Conservation (phyloP, 2,888 invertebrate genomes). For the Helobdella robusta region DNA sequence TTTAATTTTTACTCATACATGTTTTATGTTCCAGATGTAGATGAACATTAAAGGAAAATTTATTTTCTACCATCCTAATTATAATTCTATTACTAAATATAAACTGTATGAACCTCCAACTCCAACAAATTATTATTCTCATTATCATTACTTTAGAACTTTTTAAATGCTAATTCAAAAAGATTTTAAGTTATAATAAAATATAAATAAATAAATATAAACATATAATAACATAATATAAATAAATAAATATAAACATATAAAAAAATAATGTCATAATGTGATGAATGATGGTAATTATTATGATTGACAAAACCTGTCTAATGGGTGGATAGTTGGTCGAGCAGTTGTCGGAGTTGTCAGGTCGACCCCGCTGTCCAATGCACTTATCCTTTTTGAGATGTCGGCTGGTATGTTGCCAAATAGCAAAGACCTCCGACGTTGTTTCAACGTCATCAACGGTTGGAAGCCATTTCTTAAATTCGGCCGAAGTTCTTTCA, state of each 20-base stretch:
- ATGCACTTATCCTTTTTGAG: not conserved
- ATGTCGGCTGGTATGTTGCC: conserved; percentile 11
- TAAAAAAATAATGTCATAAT: not conserved
- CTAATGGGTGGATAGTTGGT: conserved; percentile 2
- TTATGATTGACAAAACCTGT: conserved; percentile 1
- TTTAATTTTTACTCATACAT: too few species aligned
- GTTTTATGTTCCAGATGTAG: not conserved
- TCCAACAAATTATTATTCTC: too few species aligned
- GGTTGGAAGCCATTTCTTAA: not conserved
- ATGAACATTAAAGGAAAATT: not conserved
- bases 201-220: not conserved
- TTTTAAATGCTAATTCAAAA: too few species aligned
- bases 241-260: not conserved
- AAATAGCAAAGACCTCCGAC: conserved; percentile 20
- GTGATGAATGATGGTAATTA: not conserved
- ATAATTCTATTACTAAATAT: too few species aligned
- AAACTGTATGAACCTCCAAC: too few species aligned
- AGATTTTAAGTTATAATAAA: too few species aligned
- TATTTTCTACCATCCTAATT: not conserved
- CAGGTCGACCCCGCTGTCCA: conserved; percentile 2
- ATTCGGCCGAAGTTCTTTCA: not conserved
- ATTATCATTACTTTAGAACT: too few species aligned
- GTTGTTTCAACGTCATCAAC: conserved; percentile 20
- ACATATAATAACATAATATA: not conserved
- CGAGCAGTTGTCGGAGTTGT: not conserved